phyloP scores from a whole-genome alignment of 1,140 invertebrate genomes.

The Atta colombica region DNA sequence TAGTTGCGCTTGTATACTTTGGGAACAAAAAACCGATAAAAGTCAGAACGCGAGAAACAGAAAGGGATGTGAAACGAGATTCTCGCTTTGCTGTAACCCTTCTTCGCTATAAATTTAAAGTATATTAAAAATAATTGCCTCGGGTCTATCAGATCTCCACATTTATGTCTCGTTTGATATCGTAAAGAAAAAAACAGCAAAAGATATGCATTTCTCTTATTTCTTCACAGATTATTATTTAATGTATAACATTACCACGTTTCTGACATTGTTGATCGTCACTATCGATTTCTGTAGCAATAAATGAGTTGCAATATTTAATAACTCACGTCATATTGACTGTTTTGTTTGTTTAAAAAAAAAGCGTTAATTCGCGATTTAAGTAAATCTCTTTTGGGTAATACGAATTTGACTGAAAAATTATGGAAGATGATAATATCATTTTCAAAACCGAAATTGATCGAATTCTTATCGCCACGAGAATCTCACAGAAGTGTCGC shows the following conservation, averaged over 20 bases:
- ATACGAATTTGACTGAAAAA: background rate
- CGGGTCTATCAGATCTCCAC: slow-evolving; percentile 63
- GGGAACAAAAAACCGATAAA: slow-evolving; percentile 39
- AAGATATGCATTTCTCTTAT: background rate
- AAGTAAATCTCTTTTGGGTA: background rate
- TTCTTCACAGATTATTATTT: background rate
- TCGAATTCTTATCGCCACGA: slow-evolving; percentile 52
- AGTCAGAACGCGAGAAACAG: slow-evolving; percentile 46
- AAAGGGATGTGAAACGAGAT: slow-evolving; percentile 41
- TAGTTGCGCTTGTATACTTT: slow-evolving; percentile 58
- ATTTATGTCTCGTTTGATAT: slow-evolving; percentile 62
- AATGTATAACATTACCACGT: background rate
- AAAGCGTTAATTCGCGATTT: background rate
- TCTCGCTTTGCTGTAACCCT: slow-evolving; percentile 34
- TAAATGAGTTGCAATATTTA: background rate
- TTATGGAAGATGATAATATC: background rate
- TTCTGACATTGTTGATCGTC: background rate
- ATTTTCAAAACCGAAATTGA: slow-evolving; percentile 7
- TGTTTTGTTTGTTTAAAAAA: background rate
- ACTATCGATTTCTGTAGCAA: slow-evolving; percentile 18
- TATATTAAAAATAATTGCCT: slow-evolving; percentile 78
- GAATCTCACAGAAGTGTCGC: slow-evolving; percentile 52
- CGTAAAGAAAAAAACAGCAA: background rate
- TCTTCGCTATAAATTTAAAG: slow-evolving; percentile 72
- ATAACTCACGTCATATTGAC: background rate